phyloP scores from a whole-genome alignment of 2,888 invertebrate species.

The Mimumesa dahlbomi region DNA sequence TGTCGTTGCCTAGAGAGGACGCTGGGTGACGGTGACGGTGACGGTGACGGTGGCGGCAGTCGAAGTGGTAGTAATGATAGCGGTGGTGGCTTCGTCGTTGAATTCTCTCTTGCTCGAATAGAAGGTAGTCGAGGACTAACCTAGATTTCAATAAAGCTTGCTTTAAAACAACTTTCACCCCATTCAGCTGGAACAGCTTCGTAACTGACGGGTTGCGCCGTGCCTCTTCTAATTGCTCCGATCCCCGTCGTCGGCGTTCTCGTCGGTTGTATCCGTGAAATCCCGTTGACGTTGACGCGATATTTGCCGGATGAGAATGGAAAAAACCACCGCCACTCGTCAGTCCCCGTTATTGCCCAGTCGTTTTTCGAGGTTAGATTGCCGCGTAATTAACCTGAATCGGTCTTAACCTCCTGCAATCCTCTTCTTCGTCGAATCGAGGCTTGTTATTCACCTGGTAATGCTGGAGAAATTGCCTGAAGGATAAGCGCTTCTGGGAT shows the following conservation, averaged over 20 bases:
- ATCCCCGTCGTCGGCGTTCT: constrained; percentile 15
- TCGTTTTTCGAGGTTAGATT: constrained; percentile 43
- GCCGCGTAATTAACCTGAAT: constrained; percentile 53
- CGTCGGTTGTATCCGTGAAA: not conserved
- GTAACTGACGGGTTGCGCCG: constrained; percentile 33
- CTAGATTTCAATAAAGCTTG: constrained; percentile 60
- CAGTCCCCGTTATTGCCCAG: constrained; percentile 1
- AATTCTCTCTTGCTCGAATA: constrained; percentile 15
- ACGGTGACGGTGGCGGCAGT: not conserved
- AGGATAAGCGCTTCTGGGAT: constrained; percentile 18
- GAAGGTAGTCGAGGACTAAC: constrained; percentile 48
- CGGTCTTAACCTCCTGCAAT: constrained; percentile 21
- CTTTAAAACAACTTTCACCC: constrained; percentile 57
- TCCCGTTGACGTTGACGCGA: not conserved
- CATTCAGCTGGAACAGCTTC: constrained; percentile 35
- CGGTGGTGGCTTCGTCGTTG: constrained; percentile 11
- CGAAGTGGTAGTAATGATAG: constrained; percentile 32
- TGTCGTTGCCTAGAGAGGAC: not conserved
- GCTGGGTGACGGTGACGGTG: no score
- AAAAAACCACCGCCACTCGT: constrained; percentile 24
- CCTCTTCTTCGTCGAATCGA: constrained; percentile 16
- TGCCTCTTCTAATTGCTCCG: constrained; percentile 51
- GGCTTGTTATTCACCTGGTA: constrained; percentile 21
- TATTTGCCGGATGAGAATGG: not conserved
- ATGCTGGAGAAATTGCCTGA: constrained; percentile 1